phyloP scores from a whole-genome alignment of 2,888 invertebrate genomes.

The Netelia melanura region DNA sequence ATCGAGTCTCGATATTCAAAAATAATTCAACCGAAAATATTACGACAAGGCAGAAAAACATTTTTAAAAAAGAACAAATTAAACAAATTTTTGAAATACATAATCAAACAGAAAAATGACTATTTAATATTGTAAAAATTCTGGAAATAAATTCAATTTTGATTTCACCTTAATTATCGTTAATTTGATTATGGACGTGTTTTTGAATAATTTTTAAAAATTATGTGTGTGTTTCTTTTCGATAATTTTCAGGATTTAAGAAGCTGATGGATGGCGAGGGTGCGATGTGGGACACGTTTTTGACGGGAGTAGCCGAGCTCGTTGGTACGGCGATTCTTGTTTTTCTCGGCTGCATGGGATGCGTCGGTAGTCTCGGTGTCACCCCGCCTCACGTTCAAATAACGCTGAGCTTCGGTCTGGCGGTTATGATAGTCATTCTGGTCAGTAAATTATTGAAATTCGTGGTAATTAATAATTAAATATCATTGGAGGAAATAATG shows the following conservation, averaged over 20 bases:
- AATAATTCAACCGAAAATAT: neutral
- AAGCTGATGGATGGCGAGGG: conserved; percentile 74
- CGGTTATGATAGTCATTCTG: conserved; percentile 83
- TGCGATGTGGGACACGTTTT: conserved; percentile 71
- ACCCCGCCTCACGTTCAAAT: conserved; percentile 78
- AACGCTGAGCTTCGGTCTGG: conserved; percentile 82
- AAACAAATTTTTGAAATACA: no score
- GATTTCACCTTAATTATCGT: neutral
- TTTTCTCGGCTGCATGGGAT: conserved; percentile 83
- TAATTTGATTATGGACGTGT: neutral
- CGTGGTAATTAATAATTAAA: conserved; percentile 37
- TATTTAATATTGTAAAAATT: neutral
- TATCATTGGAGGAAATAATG: conserved; percentile 51
- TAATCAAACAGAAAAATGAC: neutral
- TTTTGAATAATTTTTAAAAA: neutral
- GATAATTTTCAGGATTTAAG: conserved; percentile 72
- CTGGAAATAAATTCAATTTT: neutral
- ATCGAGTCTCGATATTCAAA: neutral
- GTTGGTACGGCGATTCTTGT: conserved; percentile 82
- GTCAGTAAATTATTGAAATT: conserved; percentile 75
- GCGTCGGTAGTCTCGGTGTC: conserved; percentile 74
- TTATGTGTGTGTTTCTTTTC: neutral
- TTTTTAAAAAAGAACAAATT: no score
- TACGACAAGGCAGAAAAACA: no score
- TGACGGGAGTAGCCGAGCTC: conserved; percentile 81